Base-by-base conservation (phyloP, 2,888 invertebrate species). In the Drosophila infuscata region DNA sequence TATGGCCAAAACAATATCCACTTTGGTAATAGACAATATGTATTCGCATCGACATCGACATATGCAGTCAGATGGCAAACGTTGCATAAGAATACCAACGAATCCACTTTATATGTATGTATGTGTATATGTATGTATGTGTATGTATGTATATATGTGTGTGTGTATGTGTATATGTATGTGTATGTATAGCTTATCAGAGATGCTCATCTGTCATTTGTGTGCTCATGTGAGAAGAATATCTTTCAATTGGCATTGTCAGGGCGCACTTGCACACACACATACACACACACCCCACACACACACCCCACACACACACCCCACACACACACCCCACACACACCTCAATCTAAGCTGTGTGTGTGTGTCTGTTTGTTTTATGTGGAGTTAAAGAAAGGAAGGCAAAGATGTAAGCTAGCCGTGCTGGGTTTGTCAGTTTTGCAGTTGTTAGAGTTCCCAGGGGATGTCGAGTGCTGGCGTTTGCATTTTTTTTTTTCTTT, bases 231-330 rank as follows among this genome's bases (percentile, higher is more conserved):
- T 61, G 76, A 71, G 76, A 65, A 71, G 76, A 79, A 79, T 76
- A 74, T 84, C 71, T 83, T 82, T 85, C 88, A 83, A 83, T 83
- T 83, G 88, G 69, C 83, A 85, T 80, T 70, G 66, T 56, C 57
- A 70, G 51, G 54, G 62, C 53, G 70, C 57, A 41, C 36, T 56
- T 65, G 32, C 43, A 46, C 43, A 56, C 30, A 60, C 35, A 25
- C 20, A 25, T 1, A 25, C 20, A 25, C 20, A 25, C 20, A 25
- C 20, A 25, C 20, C n/a, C 20, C 20, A 25, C 20, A 25, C 20
- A 25, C 20, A 25, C 36, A 17, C n/a, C 29, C 33, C n/a, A 15
- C 29, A 25, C 20, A 25, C 20, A 25, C 20, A 25, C 20, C 20
- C 20, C 20, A 25, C 20, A 25, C 20, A 25, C 20, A 25, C 36